Base-by-base conservation (phyloP, 2,888 invertebrate genomes). In the Volucella bombylans region DNA sequence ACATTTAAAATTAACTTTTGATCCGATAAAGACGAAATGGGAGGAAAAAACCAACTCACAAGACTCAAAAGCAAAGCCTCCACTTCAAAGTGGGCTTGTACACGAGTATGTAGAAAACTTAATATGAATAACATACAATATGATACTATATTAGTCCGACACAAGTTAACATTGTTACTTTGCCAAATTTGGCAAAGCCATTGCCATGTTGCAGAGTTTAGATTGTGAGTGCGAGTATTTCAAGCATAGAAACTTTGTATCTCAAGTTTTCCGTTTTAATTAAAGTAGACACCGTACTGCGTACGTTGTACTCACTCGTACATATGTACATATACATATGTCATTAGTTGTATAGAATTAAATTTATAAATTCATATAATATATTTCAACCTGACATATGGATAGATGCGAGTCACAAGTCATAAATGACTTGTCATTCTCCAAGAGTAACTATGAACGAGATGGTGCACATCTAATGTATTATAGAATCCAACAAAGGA, bases 111-210 rank as follows among this genome's bases (percentile, higher is more conserved):
- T 31, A 50, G n/a, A 47, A 39, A 61, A 43, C 73, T 65, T 68
- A 85, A 81, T 81, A 85, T 85, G 85, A 80, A 85, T 85, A 23
- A 2, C 18, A 23, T 23, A n/a, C n/a, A n/a, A n/a, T n/a, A 23
- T 18, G 18, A 23, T 23, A 23, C 18, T 23, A 23, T 4, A 81
- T 85, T 77, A 85, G 67, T 52, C 41, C 41, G 55, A 72, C 71
- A 72, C 68, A 80, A 52, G 76, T 67, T 80, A 76, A 85, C 74
- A 76, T 80, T 80, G 83, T 80, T 81, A 79, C 81, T 68, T 81
- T 72, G 61, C 85, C 85, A 81, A 85, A 81, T 81, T 85, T 81
- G 80, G 85, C 72, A 68, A 61, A 76, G 55, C 76, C 85, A 85
- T 85, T 85, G 85, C 85, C 85, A 85, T 76, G 67, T 72, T 76